Evolutionary conservation across 2,113 vertebrate species (phyloP).

Genomic region (Gopherus flavomarginatus): DNA sequence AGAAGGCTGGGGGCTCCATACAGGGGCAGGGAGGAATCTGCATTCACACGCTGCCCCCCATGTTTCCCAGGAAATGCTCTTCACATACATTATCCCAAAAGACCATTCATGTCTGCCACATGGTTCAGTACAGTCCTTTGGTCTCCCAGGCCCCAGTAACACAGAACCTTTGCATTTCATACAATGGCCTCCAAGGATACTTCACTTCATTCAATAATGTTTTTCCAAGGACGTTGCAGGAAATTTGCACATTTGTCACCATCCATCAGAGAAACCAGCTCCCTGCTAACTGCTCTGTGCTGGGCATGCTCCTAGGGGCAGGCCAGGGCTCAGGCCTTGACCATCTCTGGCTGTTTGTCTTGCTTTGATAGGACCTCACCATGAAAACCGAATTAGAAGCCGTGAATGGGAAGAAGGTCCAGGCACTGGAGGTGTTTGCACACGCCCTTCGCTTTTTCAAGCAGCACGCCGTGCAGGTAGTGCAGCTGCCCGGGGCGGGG

Average conservation of each 20-base stretch:
- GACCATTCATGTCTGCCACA: not conserved
- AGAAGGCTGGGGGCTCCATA: not conserved
- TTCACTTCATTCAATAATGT: not conserved
- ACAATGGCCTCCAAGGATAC: not conserved
- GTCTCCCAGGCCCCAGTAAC: no score
- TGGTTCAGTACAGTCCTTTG: not conserved
- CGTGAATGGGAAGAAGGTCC: constrained; percentile 87
- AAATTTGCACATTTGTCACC: not conserved
- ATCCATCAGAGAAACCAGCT: no score
- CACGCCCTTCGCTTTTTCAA: constrained; percentile 94
- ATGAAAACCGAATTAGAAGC: constrained; percentile 92
- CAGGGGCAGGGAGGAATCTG: not conserved
- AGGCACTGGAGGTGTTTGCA: constrained; percentile 92
- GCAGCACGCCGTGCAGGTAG: constrained; percentile 92
- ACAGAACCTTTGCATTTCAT: not conserved
- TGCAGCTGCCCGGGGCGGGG: not conserved
- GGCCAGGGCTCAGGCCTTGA: accelerated
- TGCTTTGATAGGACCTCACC: constrained; percentile 79
- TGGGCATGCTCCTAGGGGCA: not conserved
- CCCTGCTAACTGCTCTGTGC: not conserved
- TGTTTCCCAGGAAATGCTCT: not conserved
- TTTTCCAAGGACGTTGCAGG: not conserved
- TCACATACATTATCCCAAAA: not conserved
- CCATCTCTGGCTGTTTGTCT: accelerated
- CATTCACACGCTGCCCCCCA: not conserved